These are phyloP conservation scores for Bubo bubo DNA, from an alignment of 2,113 vertebrate species.

Conservation along the genomic window DNA sequence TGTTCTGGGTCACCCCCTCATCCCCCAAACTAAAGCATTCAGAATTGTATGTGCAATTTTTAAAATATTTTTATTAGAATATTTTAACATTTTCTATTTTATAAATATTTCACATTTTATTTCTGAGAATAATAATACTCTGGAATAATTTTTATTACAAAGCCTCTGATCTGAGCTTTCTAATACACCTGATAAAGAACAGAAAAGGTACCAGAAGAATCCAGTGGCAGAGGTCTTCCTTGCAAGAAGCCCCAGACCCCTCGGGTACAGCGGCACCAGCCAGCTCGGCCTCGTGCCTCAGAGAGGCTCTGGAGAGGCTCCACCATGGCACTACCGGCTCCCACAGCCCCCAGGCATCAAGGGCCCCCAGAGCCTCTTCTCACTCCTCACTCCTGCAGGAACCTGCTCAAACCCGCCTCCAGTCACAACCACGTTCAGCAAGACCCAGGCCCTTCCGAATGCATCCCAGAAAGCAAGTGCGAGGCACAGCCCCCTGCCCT, in stretches of 20 bases:
- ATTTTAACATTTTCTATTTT: not conserved
- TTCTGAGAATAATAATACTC: not conserved
- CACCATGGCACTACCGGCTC: not conserved
- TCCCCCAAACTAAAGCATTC: not conserved
- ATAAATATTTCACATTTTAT: not conserved
- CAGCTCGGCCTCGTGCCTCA: too few relatives aligned
- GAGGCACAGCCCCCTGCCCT: fast-evolving
- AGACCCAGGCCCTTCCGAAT: not conserved
- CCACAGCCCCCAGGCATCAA: not conserved
- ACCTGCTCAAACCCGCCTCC: not conserved
- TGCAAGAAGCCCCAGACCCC: not conserved
- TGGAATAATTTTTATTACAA: not conserved
- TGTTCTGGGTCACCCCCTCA: not conserved
- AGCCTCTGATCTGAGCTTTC: not conserved
- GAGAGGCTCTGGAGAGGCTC: not conserved
- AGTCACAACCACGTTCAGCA: fast-evolving
- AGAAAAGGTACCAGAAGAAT: not conserved
- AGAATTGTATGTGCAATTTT: not conserved
- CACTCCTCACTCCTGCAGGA: not conserved
- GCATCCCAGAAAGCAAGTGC: fast-evolving
- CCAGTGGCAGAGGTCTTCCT: not conserved
- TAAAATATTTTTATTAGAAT: not conserved
- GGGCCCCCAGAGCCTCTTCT: not conserved
- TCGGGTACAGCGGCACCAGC: not conserved
- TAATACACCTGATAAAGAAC: not conserved